These are phyloP conservation scores for Amblyopsis hoosieri DNA, from an alignment of 2,797 vertebrate species.

Conservation along the genomic window DNA sequence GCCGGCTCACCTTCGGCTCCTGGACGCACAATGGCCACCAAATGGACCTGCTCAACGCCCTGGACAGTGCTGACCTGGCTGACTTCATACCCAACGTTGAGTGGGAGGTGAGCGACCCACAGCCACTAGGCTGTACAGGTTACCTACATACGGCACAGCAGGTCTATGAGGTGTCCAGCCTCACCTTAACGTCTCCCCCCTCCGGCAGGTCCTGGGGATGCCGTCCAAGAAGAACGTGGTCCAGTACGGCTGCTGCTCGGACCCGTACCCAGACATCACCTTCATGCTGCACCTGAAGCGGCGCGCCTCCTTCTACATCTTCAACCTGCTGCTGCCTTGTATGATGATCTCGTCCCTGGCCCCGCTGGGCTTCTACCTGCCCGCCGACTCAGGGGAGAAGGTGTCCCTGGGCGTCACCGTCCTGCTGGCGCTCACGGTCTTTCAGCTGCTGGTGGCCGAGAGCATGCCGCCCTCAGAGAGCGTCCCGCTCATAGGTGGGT, in stretches of 20 bases:
- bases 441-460: conserved; percentile 91
- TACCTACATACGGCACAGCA: no score
- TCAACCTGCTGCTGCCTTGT: conserved; percentile 91
- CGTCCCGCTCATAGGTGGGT: conserved; percentile 87
- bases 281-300: conserved; percentile 87
- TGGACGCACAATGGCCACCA: conserved; percentile 93
- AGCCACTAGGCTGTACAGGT: no score
- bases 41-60: conserved; percentile 81
- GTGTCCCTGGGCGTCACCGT: conserved; percentile 90
- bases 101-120: conserved; percentile 77
- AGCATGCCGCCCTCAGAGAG: conserved; percentile 92
- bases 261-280: conserved; percentile 91
- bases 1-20: conserved; percentile 87
- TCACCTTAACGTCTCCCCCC: background rate
- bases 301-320: conserved; percentile 89
- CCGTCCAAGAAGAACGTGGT: conserved; percentile 84
- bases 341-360: conserved; percentile 91
- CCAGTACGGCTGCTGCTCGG: conserved; percentile 89
- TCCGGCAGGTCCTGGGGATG: conserved; percentile 83
- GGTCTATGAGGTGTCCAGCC: no score
- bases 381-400: conserved; percentile 89
- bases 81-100: conserved; percentile 91
- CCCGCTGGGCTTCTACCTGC: conserved; percentile 89
- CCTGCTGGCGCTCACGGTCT: conserved; percentile 90
- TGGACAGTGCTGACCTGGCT: conserved; percentile 77